Base-by-base conservation (phyloP, 2,113 vertebrate genomes). In the Engystomops pustulosus region DNA sequence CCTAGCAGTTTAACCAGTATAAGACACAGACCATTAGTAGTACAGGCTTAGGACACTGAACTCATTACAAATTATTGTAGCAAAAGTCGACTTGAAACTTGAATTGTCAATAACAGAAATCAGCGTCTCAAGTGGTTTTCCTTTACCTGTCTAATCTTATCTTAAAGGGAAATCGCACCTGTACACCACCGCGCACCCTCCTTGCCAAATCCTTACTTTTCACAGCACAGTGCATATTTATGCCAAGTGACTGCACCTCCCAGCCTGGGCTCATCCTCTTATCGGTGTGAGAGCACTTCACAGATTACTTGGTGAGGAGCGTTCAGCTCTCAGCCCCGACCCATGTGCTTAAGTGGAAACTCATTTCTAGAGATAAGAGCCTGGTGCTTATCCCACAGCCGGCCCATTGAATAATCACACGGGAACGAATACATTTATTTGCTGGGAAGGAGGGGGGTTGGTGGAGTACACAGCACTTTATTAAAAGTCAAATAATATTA, bases 271-370 rank as follows among this genome's bases (percentile, higher is more conserved):
- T 75, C 62, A 36, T 84, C 82, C 62, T 68, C 82, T 78, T 78
- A 84, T 78, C 82, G 36, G 60, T 44, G 62, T 34, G 49, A 84
- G 82, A 84, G 74, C 27, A 53, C 82, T 84, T 84, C 53, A 53
- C 45, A 55, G 74, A 84, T 84, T 78, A 78, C 72, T 78, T 55
- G 55, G 32, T 55, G 60, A 51, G 62, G 45, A 84, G 82, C 38
- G 27, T 34, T 69, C 45, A 53, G 60, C 72, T 68, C 82, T 78
- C 44, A 38, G 41, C 58, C 45, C 41, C 32, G 34, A 38, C 44
- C 74, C 60, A 41, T 47, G 62, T 20, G 67, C 82, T 84, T 69
- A 84, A 84, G 82, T 84, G 82, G 74, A 84, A 78, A 36, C 74
- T 69, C 62, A 49, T 84, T 78, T 84, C 45, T 38, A 20, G 20